Conservation (phyloP, 2,113 vertebrate species). For the Tachuris rubrigastra region DNA sequence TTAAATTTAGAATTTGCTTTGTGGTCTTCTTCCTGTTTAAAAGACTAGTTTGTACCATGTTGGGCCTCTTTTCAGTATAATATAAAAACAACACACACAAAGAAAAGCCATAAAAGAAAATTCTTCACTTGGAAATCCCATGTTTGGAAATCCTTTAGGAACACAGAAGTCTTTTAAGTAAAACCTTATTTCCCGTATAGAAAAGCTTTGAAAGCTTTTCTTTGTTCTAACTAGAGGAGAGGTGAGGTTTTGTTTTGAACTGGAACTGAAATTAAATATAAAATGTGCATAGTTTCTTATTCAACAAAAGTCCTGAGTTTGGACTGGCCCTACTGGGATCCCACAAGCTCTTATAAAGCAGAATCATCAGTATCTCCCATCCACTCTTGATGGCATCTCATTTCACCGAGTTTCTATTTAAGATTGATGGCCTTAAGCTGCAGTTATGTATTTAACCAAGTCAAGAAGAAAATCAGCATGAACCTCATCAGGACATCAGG, state of each 20-base stretch:
- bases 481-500: background rate
- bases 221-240: background rate
- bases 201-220: background rate
- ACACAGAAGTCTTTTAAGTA: background rate
- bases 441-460: background rate
- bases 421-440: background rate
- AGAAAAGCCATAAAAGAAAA: background rate
- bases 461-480: conserved; percentile 26
- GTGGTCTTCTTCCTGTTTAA: background rate
- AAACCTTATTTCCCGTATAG: background rate
- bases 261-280: background rate
- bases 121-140: background rate
- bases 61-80: background rate
- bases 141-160: background rate
- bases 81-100: background rate
- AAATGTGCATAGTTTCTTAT: background rate
- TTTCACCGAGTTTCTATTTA: background rate
- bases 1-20: background rate
- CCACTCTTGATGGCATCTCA: background rate
- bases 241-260: background rate
- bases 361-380: background rate
- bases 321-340: background rate
- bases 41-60: background rate
- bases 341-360: background rate
- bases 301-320: background rate